Base-by-base conservation (phyloP, 2,797 vertebrate species). In the Orestias chungarensis region DNA sequence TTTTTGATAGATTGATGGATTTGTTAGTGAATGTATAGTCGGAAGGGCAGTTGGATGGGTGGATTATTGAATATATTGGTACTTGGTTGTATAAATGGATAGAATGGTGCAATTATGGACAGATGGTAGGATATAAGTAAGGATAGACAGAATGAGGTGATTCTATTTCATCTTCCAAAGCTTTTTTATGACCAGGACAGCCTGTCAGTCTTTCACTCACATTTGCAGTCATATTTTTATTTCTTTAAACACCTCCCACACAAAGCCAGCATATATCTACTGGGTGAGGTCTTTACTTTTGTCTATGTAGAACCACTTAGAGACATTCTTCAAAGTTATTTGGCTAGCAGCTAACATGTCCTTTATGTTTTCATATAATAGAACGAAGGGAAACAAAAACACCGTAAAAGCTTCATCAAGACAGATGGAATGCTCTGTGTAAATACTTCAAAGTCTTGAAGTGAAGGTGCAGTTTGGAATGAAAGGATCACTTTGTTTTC, bases 381-480 rank as follows among this genome's bases (percentile, higher is more conserved):
- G 64, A 31, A 46, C 4, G 42, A 46, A 65, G 64, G 25, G 18
- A 46, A 46, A 65, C 27, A 46, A 65, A 65, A 65, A 31, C 43
- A 46, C 40, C 40, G 43, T 27, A 18, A 31, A 46, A 29, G 25
- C 43, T 65, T 31, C 27, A 65, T 65, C 64, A 65, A 25, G 35
- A 65, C 43, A 44, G 43, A 47, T 23, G 18, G 64, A 49, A 66
- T 66, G 20, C 29, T 66, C 29, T 35, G 44, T n/a, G 11, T 23
- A 66, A 66, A 66, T 44, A 65, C 17, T 20, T 66, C 9, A 66
- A 66, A 66, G 29, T 66, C 44, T 20, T 66, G 43, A 46, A 66
- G 64, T 49, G 47, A 47, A 66, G 44, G 31, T n/a, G 64, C 27
- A 46, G 20, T 18, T 47, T 0, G 2, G 29, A 66, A 66, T 33